Evolutionary conservation across 2,888 invertebrate genomes (phyloP).

Genomic region (Metellina segmentata): DNA sequence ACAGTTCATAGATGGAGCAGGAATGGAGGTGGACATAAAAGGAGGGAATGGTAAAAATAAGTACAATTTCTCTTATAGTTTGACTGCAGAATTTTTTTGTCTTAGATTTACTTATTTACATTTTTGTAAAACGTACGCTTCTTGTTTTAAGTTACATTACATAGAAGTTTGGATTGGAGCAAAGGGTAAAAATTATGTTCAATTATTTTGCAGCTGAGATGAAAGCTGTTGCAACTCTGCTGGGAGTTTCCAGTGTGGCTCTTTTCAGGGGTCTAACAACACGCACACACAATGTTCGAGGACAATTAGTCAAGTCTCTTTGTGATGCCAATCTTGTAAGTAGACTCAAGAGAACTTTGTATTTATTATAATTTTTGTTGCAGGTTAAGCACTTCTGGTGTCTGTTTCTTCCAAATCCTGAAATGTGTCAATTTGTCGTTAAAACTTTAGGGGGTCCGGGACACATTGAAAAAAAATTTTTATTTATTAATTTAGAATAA

Average conservation of each 20-base stretch:
- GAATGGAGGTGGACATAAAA: slow-evolving; percentile 86
- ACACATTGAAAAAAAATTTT: no score
- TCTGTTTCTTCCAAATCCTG: neutral
- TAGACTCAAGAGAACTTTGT: slow-evolving; percentile 4
- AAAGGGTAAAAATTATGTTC: no score
- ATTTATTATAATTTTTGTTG: neutral
- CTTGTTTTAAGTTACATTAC: no score
- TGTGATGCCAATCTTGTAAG: slow-evolving; percentile 90
- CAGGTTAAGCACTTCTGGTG: neutral
- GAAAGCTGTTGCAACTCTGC: slow-evolving; percentile 90
- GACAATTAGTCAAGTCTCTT: slow-evolving; percentile 89
- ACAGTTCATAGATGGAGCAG: slow-evolving; percentile 89
- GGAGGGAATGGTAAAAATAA: slow-evolving; percentile 84
- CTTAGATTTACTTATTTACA: no score
- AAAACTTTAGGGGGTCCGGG: no score
- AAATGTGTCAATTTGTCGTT: no score
- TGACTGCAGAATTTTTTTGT: neutral
- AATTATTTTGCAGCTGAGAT: slow-evolving; percentile 84
- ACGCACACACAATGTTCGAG: slow-evolving; percentile 89
- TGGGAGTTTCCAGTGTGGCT: slow-evolving; percentile 89
- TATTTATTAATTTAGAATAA: no score
- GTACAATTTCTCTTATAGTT: neutral
- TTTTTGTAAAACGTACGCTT: no score
- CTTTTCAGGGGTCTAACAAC: slow-evolving; percentile 91
- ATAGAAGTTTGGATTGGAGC: no score